These are phyloP conservation scores for Hoplodrina ambigua DNA, from an alignment of 2,888 invertebrate species.

Conservation along the genomic window DNA sequence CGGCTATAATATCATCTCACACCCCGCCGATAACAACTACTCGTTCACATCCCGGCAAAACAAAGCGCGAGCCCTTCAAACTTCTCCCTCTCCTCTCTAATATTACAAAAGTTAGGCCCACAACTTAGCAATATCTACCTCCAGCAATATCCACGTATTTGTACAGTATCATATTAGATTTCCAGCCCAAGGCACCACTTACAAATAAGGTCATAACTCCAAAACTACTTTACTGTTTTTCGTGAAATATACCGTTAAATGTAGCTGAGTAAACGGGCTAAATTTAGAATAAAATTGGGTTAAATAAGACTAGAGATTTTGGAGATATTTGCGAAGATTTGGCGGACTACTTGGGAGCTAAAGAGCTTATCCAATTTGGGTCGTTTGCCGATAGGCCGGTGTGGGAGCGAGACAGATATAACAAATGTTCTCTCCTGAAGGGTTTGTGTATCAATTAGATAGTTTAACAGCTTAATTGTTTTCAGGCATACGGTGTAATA, in stretches of 20 bases:
- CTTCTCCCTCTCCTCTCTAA: constrained; percentile 78
- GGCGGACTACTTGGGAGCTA: neutral
- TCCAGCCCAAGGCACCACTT: constrained; percentile 34
- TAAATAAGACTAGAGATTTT: constrained; percentile 5
- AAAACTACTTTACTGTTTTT: constrained; percentile 43
- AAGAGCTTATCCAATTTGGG: constrained; percentile 25
- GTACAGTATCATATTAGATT: constrained; percentile 64
- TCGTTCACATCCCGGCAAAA: constrained; percentile 52
- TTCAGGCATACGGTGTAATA: constrained; percentile 40
- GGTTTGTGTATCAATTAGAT: constrained; percentile 57
- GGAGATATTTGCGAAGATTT: constrained; percentile 31
- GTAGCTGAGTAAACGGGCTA: neutral
- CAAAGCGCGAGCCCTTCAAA: constrained; percentile 73
- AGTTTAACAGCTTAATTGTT: constrained; percentile 63
- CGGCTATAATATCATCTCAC: constrained; percentile 60
- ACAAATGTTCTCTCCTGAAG: constrained; percentile 61
- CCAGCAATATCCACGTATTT: constrained; percentile 70
- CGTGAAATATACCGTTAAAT: neutral
- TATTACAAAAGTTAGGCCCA: constrained; percentile 85
- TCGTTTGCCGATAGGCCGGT: constrained; percentile 38
- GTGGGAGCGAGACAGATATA: constrained; percentile 61
- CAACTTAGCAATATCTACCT: constrained; percentile 70
- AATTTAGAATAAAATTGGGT: neutral
- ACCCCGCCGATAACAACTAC: constrained; percentile 60
- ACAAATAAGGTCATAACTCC: constrained; percentile 49